phyloP scores from a whole-genome alignment of 2,888 invertebrate species.

The Limenitis arthemis region DNA sequence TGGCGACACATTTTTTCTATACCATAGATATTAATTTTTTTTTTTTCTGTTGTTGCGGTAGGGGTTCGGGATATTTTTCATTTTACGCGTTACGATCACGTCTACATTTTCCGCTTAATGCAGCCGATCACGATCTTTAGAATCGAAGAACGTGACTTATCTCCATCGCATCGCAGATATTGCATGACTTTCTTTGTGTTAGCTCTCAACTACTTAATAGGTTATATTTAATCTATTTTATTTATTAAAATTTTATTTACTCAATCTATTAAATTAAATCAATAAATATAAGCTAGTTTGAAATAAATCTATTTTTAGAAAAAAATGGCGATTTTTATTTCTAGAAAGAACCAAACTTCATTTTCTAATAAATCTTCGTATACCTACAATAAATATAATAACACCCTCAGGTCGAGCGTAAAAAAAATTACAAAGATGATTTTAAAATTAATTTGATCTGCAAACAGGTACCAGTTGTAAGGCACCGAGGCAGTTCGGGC shows the following conservation, averaged over 20 bases:
- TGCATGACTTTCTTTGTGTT: not conserved
- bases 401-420: too few species aligned
- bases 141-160: slow-evolving; percentile 13
- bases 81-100: slow-evolving; percentile 3
- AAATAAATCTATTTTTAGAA: too few species aligned
- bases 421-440: not conserved
- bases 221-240: not conserved
- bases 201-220: not conserved
- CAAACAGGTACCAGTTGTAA: not conserved
- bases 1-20: not conserved
- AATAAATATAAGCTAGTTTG: too few species aligned
- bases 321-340: too few species aligned
- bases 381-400: too few species aligned
- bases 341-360: too few species aligned
- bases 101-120: not conserved
- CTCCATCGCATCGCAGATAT: not conserved
- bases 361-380: too few species aligned
- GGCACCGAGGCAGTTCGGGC: slow-evolving; percentile 26
- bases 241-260: too few species aligned
- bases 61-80: too few species aligned
- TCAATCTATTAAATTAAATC: too few species aligned
- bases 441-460: slow-evolving; percentile 1
- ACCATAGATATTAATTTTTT: not conserved
- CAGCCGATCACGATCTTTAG: slow-evolving; percentile 6
- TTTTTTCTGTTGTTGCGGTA: too few species aligned